Percentiles rank a stretch among this genome's conserved stretches.
phyloP scores from a whole-genome alignment of 2,113 vertebrate species.

The Nicator chloris region DNA sequence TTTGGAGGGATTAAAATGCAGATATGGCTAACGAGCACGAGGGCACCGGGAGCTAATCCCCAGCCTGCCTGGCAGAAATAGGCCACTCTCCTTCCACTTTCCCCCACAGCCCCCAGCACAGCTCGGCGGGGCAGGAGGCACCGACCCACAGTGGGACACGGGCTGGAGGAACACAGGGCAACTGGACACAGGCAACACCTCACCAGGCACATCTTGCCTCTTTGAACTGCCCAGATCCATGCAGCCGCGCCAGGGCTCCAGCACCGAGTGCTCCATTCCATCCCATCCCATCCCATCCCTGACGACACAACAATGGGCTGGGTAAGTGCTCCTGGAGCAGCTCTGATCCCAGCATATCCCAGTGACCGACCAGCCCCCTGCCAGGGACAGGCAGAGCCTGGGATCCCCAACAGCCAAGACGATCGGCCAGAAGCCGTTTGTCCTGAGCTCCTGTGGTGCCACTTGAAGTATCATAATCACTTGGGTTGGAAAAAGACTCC shows the following conservation, averaged over 20 bases:
- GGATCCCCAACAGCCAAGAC: rapidly evolving
- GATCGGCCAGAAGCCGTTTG: rapidly evolving
- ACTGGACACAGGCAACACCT: rapidly evolving
- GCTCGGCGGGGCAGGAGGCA: neutral
- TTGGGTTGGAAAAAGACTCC: neutral
- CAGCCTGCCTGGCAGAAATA: neutral
- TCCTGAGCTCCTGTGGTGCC: rapidly evolving
- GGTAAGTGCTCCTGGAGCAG: rapidly evolving
- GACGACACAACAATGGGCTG: neutral
- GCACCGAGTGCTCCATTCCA: rapidly evolving
- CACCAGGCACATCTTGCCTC: rapidly evolving
- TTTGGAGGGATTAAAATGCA: conserved; percentile 39
- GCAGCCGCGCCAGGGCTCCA: neutral
- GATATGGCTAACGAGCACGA: neutral
- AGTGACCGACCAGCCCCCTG: rapidly evolving
- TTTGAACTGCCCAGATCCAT: rapidly evolving
- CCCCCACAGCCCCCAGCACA: neutral
- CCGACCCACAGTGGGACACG: rapidly evolving
- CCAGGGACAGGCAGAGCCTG: neutral
- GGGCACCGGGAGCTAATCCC: conserved; percentile 4
- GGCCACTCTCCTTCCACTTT: neutral
- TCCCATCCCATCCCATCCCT: neutral
- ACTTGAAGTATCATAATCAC: rapidly evolving
- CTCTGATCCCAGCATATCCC: rapidly evolving
- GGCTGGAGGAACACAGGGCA: too few relatives aligned